phyloP scores from a whole-genome alignment of 2,113 vertebrate genomes.

The Gambusia affinis region DNA sequence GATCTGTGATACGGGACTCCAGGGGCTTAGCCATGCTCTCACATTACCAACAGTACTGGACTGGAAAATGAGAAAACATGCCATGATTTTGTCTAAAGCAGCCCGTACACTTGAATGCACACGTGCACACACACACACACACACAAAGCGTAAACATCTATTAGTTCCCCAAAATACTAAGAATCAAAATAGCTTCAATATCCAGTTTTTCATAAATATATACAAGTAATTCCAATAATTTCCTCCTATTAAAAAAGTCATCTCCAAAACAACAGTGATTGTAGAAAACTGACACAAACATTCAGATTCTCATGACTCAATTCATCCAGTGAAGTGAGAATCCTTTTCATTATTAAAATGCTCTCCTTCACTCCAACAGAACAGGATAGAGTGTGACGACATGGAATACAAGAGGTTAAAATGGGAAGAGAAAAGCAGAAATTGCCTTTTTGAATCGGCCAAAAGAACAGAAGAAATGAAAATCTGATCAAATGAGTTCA shows the following conservation, averaged over 20 bases:
- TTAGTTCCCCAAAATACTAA: constrained; percentile 30
- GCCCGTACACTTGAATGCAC: constrained; percentile 42
- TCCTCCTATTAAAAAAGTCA: constrained; percentile 36
- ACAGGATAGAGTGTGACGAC: not conserved
- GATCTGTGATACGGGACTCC: constrained; percentile 70
- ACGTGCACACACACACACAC: constrained; percentile 1
- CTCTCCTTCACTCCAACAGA: constrained; percentile 15
- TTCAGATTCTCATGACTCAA: constrained; percentile 35
- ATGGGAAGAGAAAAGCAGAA: constrained; percentile 25
- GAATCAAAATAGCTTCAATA: constrained; percentile 19
- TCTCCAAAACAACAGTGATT: constrained; percentile 2
- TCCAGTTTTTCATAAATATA: constrained; percentile 21
- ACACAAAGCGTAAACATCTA: constrained; percentile 17
- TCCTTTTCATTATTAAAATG: constrained; percentile 47
- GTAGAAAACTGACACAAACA: constrained; percentile 34
- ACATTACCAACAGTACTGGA: constrained; percentile 79
- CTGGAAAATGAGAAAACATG: constrained; percentile 82
- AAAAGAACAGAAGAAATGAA: constrained; percentile 22
- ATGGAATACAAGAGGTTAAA: constrained; percentile 6
- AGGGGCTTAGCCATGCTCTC: constrained; percentile 72
- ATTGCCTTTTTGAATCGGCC: constrained; percentile 25
- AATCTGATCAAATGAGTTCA: constrained; percentile 52
- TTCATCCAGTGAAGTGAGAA: constrained; percentile 39
- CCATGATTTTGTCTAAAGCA: constrained; percentile 64
- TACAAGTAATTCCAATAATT: constrained; percentile 41